phyloP scores from a whole-genome alignment of 2,797 vertebrate genomes.

The Eremophila alpestris region DNA sequence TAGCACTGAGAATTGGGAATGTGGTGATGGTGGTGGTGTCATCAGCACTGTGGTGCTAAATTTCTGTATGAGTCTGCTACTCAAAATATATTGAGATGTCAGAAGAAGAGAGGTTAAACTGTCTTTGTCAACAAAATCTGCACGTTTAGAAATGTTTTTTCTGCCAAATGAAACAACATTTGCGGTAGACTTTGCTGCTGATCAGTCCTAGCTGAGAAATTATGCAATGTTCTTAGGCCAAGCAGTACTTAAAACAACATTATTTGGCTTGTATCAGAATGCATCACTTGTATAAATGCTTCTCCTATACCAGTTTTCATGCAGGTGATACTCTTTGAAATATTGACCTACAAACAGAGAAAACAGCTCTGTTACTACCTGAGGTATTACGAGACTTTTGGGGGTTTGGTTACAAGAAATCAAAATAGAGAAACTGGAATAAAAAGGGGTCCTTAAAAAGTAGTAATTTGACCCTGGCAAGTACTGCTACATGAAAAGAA shows the following conservation, averaged over 20 bases:
- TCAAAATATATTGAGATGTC: neutral
- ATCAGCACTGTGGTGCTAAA: neutral
- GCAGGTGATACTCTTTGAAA: neutral
- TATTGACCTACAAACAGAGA: neutral
- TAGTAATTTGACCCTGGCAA: neutral
- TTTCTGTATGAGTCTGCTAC: neutral
- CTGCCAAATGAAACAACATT: neutral
- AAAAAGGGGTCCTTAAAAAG: neutral
- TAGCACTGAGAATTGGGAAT: neutral
- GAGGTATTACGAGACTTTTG: neutral
- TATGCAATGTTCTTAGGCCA: neutral
- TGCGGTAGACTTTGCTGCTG: neutral
- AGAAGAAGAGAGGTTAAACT: neutral
- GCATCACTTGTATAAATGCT: neutral
- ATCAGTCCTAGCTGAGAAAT: neutral
- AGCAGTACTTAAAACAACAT: neutral
- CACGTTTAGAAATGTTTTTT: neutral
- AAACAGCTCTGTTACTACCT: neutral
- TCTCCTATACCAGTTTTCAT: rapidly evolving
- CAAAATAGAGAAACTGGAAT: neutral
- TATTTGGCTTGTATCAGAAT: neutral
- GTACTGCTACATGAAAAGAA: neutral
- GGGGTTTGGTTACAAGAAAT: neutral
- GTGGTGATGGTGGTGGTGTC: too few species aligned
- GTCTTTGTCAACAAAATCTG: neutral